A percentile compares a stretch with the other conserved stretches of the same genome.
Evolutionary conservation across 2,888 invertebrate species (phyloP).

Genomic region (Poecilus cupreus): DNA sequence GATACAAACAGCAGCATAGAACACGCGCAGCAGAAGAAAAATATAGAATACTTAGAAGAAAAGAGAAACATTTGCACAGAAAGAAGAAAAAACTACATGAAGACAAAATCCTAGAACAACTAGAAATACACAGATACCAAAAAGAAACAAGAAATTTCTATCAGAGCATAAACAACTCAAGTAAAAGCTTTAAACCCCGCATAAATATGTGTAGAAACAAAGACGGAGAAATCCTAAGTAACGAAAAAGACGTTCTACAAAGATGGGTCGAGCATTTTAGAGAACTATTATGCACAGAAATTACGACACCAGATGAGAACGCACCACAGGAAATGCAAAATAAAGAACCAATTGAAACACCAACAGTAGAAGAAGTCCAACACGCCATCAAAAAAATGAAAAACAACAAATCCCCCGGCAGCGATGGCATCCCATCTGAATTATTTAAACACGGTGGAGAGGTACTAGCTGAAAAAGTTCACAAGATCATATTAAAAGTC

Average conservation of each 20-base stretch:
- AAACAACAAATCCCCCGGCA: neutral
- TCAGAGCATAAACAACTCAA: neutral
- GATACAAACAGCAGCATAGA: neutral
- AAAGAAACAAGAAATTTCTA: too few relatives aligned
- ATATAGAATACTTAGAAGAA: neutral
- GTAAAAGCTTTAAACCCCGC: too few relatives aligned
- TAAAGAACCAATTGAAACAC: neutral
- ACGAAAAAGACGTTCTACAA: neutral
- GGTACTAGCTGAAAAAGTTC: neutral
- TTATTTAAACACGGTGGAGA: neutral
- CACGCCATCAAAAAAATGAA: neutral
- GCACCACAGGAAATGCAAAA: neutral
- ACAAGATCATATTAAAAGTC: neutral
- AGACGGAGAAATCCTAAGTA: neutral
- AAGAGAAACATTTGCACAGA: neutral
- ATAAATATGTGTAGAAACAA: too few relatives aligned
- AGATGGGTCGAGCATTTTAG: neutral
- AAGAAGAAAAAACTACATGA: neutral
- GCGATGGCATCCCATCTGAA: neutral
- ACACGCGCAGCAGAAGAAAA: neutral
- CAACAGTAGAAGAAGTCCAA: neutral
- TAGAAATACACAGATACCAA: neutral
- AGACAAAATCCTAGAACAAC: neutral
- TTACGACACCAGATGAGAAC: neutral
- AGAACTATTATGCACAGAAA: neutral